Percentiles rank a stretch among this genome's conserved stretches.
These are phyloP conservation scores for Volucella inanis DNA, from an alignment of 2,888 invertebrate species.

Conservation along the genomic window DNA sequence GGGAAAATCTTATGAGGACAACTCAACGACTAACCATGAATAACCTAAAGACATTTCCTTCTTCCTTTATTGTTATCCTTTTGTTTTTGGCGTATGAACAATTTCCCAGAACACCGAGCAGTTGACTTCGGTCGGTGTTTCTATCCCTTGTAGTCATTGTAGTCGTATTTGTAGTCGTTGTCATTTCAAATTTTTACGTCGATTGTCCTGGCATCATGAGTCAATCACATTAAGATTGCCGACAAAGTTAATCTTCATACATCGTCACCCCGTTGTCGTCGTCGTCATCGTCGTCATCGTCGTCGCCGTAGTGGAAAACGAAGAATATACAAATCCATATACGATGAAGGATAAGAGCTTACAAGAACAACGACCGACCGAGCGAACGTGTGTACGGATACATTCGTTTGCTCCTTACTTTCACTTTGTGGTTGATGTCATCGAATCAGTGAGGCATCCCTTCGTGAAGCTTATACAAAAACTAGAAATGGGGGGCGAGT, in stretches of 20 bases:
- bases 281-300: not conserved
- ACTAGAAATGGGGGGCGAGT: conserved; percentile 26
- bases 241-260: conserved; percentile 71
- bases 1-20: too few species aligned
- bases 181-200: conserved; percentile 17
- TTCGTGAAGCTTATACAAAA: not conserved
- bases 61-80: conserved; percentile 13
- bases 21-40: not conserved
- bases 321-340: conserved; percentile 5
- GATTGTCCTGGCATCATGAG: conserved; percentile 63
- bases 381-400: not conserved
- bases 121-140: conserved; percentile 26
- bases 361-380: conserved; percentile 16
- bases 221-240: conserved; percentile 74
- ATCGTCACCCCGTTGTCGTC: conserved; percentile 49
- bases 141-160: too few species aligned
- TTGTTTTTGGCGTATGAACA: conserved; percentile 40
- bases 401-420: conserved; percentile 19
- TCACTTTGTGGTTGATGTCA: conserved; percentile 62
- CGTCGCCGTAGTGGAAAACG: not conserved
- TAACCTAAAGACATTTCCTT: conserved; percentile 24
- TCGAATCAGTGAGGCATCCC: conserved; percentile 41
- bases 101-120: conserved; percentile 32
- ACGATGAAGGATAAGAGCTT: conserved; percentile 43
- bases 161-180: too few species aligned